These are phyloP conservation scores for Tetragnatha versicolor DNA, from an alignment of 1,140 invertebrate genomes.

Conservation along the genomic window DNA sequence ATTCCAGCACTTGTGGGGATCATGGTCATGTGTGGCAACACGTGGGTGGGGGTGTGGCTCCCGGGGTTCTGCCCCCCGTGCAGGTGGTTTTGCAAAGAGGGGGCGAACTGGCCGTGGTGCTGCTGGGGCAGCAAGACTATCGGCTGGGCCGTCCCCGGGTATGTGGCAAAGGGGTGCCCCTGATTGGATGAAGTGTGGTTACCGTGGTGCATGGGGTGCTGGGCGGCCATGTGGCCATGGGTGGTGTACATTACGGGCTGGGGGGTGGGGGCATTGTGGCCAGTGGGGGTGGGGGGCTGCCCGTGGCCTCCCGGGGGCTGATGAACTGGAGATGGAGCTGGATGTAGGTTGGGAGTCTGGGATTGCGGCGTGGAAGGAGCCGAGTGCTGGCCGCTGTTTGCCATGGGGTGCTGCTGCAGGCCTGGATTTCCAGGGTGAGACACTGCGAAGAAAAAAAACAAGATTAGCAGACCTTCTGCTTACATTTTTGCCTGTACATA, in stretches of 20 bases:
- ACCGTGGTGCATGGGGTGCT: constrained; percentile 35
- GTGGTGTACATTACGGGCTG: constrained; percentile 44
- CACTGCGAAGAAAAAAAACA: constrained; percentile 4
- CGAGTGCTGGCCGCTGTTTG: constrained; percentile 50
- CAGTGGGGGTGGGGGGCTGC: constrained; percentile 33
- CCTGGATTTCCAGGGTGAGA: constrained; percentile 31
- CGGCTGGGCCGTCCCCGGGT: constrained; percentile 32
- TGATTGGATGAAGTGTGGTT: constrained; percentile 18
- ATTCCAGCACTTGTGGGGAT: constrained; percentile 52
- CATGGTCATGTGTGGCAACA: constrained; percentile 31
- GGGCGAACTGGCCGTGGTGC: constrained; percentile 30
- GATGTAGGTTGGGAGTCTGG: constrained; percentile 46
- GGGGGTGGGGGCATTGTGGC: constrained; percentile 44
- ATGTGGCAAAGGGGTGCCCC: constrained; percentile 33
- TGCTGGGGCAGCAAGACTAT: constrained; percentile 55
- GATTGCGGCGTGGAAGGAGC: constrained; percentile 51
- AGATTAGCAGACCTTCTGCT: not conserved
- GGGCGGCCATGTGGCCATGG: constrained; percentile 44
- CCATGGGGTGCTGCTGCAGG: constrained; percentile 26
- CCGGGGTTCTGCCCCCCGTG: constrained; percentile 55
- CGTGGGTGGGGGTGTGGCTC: constrained; percentile 39
- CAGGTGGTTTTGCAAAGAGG: constrained; percentile 52
- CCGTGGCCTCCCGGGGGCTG: constrained; percentile 42
- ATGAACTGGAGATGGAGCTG: constrained; percentile 54
- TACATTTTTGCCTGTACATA: no score